Evolutionary conservation across 2,797 vertebrate species (phyloP).

Genomic region (Vireo griseus): DNA sequence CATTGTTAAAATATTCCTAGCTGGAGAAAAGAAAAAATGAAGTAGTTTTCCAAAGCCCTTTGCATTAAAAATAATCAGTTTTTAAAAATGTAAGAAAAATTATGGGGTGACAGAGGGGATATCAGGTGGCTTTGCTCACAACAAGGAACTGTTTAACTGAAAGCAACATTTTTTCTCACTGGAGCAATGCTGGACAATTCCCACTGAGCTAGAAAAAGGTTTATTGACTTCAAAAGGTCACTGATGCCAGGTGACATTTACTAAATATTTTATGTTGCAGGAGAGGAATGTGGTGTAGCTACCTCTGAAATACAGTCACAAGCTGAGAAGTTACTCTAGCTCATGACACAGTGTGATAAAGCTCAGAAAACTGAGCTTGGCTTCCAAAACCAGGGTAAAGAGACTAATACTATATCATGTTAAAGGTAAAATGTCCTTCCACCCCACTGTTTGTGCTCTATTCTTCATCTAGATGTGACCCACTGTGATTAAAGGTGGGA

Average conservation of each 20-base stretch:
- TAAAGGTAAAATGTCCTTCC: not conserved
- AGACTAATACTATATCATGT: not conserved
- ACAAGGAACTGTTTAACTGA: not conserved
- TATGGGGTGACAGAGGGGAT: rapidly evolving
- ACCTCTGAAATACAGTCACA: not conserved
- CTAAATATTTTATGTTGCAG: not conserved
- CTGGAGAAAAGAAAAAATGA: not conserved
- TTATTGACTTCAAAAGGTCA: not conserved
- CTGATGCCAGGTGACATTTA: not conserved
- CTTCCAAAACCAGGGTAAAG: not conserved
- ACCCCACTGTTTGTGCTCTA: not conserved
- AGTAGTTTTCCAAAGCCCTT: not conserved
- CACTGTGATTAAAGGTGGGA: not conserved
- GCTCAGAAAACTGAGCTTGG: not conserved
- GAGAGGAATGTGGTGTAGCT: not conserved
- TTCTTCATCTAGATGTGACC: not conserved
- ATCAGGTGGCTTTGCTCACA: not conserved
- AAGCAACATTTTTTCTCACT: not conserved
- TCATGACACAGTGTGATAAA: not conserved
- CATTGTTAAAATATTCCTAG: not conserved
- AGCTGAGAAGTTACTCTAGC: not conserved
- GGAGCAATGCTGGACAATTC: not conserved
- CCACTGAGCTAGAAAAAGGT: not conserved
- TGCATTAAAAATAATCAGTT: not conserved
- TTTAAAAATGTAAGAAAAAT: not conserved